Evolutionary conservation across 2,113 vertebrate genomes (phyloP), one percentile per base, ranked within the genome.

Genomic region (Danio rerio): DNA sequence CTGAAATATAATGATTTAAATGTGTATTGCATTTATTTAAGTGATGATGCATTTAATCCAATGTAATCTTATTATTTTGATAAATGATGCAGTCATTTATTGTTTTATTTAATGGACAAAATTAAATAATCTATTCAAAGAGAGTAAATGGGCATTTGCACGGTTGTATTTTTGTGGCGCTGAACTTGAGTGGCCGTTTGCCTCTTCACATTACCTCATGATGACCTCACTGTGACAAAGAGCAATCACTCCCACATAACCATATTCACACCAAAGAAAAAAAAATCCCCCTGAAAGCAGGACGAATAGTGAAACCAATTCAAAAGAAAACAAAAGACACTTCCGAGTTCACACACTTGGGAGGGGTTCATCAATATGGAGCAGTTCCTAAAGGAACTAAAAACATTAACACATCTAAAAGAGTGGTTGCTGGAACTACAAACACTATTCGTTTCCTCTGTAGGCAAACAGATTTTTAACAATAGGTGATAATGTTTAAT

Each of bases 291-390:
- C 55, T 81, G 56, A 75, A 76, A 62, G 63, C 55, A 78, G 62
- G 47, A 9, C 71, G 10, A 69, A 82, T 43, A 50, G 61, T 31
- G 20, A 43, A 50, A 61, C 16, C 0, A 43, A 47, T 63, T 56
- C 15, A 49, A 43, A 55, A 40, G 16, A 70, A 71, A 68, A 69
- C 69, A 40, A 77, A 68, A 65, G 56, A 71, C 61, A 78, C 59
- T 85, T 88, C 85, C 70, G 75, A 73, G 42, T 77, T 65, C 66
- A 65, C 21, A 84, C 55, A 42, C 20, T 62, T 71, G 62, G 70
- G 58, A 55, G 21, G 73, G 9, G 55, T 18, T 45, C 59, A 52
- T 80, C 68, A 56, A 74, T 72, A 74, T 76, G 40, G 49, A 82
- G 66, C 49, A 53, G 70, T 15, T 4, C 6, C 65, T 45, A 50